A percentile compares a stretch with the other conserved stretches of the same genome.
Conservation (phyloP, 2,113 vertebrate genomes). For the Rhadina sibilatrix region DNA sequence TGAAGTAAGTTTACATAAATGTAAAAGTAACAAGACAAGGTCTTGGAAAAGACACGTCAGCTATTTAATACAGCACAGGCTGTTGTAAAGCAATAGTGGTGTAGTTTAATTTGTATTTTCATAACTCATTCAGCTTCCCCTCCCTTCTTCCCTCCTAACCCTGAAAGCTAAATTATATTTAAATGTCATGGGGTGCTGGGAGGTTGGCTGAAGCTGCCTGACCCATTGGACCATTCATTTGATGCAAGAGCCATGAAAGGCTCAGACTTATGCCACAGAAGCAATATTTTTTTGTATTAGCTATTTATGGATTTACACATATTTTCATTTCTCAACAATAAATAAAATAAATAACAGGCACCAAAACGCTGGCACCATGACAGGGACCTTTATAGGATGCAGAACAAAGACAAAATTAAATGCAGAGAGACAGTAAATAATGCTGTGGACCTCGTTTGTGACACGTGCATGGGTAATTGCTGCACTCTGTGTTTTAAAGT, state of each 20-base stretch:
- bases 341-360: slow-evolving; percentile 34
- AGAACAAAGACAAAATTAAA: slow-evolving; percentile 18
- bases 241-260: neutral
- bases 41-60: slow-evolving; percentile 9
- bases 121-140: neutral
- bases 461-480: neutral
- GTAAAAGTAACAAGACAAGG: slow-evolving; percentile 5
- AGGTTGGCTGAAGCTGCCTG: neutral
- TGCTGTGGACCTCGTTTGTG: neutral
- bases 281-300: neutral
- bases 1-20: slow-evolving; percentile 59
- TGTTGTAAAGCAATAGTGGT: neutral
- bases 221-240: neutral
- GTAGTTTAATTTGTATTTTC: slow-evolving; percentile 36
- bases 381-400: neutral
- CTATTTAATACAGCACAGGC: neutral
- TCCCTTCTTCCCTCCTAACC: neutral
- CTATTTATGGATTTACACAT: slow-evolving; percentile 24
- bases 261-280: slow-evolving; percentile 1
- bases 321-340: slow-evolving; percentile 44
- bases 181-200: neutral
- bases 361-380: neutral
- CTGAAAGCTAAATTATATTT: slow-evolving; percentile 16
- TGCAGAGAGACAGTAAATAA: neutral
- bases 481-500: neutral